Base-by-base conservation (phyloP, 2,113 vertebrate genomes). In the Chaenocephalus aceratus region DNA sequence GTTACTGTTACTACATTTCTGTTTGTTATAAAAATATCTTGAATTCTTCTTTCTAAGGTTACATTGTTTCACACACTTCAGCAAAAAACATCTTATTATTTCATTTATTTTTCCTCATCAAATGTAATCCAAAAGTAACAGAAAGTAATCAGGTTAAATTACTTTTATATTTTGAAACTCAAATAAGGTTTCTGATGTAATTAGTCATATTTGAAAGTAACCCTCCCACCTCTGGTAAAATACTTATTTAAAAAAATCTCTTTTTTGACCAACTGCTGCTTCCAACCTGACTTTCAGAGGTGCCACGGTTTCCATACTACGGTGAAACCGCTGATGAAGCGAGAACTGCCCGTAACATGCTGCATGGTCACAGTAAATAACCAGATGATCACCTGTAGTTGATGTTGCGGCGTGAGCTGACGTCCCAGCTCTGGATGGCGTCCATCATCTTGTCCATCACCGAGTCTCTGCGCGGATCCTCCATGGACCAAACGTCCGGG, bases 391-490 rank as follows among this genome's bases (percentile, higher is more conserved):
- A 99, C 98, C 98, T 97, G 95, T 99, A 99, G 86, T 99, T 99
- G 82, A 99, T 99, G 89, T 99, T 99, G 69, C 98, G 97, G n/a
- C 96, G 95, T 1, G 98, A 99, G 91, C 94, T 99, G 83, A 98
- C 96, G 41, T 99, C 98, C 98, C 98, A 99, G 95, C 97, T 98
- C 89, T 97, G 97, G 88, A 99, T 99, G 79, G 98, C 98, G 0
- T 95, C 94, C 98, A 97, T 97, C 98, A 99, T 99, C 70, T 97
- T 96, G 77, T 97, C 95, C 72, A 98, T 98, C 67, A 99, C 97
- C 1, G 95, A 83, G n/a, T 95, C 95, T 74, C 98, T 92, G n/a
- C 52, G 90, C 0, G 98, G 97, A 23, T 98, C 96, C 5, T 95
- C 95, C 92, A 99, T 97, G 0, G 88, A 90, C 98, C 98, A 99